Evolutionary conservation across 2,113 vertebrate species (phyloP).

Genomic region (Pteruthius melanotis): DNA sequence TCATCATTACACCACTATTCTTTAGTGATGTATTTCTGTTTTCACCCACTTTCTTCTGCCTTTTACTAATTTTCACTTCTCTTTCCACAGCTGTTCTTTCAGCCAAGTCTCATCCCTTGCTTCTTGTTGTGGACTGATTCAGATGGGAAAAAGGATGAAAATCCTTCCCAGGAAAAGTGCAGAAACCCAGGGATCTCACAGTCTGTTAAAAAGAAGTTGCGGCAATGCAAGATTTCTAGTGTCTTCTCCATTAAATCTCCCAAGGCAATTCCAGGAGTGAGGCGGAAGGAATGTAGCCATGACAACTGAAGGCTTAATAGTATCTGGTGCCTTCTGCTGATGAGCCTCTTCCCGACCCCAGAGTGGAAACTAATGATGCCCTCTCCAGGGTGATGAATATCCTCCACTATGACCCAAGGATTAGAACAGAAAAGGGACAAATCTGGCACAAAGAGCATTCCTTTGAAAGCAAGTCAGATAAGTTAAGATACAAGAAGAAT

Average conservation of each 20-base stretch:
- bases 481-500: background rate
- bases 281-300: slow-evolving; percentile 30
- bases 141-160: background rate
- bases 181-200: background rate
- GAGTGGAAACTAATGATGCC: slow-evolving; percentile 36
- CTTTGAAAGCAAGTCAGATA: slow-evolving; percentile 10
- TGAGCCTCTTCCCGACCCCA: background rate
- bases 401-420: background rate
- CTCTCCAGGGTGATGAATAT: slow-evolving; percentile 28
- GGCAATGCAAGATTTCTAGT: background rate
- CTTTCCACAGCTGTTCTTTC: background rate
- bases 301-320: slow-evolving; percentile 54
- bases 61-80: background rate
- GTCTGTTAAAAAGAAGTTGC: background rate
- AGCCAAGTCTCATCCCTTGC: background rate
- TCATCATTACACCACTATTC: background rate
- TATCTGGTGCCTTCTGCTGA: slow-evolving; percentile 41
- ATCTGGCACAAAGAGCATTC: background rate
- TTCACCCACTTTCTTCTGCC: background rate
- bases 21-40: background rate
- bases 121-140: background rate
- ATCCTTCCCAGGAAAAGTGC: background rate
- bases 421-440: background rate
- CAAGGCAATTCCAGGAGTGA: background rate
- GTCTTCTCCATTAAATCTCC: slow-evolving; percentile 55